A percentile compares a stretch with the other conserved stretches of the same genome.
Conservation (phyloP, 2,113 vertebrate species). For the Irena cyanogastra region DNA sequence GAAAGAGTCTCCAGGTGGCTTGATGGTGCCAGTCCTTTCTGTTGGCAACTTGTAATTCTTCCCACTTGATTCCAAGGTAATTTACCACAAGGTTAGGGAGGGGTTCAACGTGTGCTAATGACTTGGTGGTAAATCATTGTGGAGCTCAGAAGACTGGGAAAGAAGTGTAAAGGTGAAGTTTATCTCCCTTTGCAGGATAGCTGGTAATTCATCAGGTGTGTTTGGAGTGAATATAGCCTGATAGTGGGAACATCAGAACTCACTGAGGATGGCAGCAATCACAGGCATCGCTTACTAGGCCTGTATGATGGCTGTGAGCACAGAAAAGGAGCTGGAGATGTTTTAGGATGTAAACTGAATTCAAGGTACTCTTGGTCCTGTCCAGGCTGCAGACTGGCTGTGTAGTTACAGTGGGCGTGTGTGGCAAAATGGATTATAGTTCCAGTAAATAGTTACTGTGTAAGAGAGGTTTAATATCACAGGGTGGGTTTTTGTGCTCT, state of each 20-base stretch:
- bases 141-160: background rate
- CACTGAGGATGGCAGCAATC: background rate
- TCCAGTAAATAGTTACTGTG: background rate
- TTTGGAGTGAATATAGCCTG: background rate
- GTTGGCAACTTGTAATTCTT: background rate
- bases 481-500: background rate
- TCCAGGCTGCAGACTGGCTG: background rate
- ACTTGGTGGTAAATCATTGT: background rate
- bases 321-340: background rate
- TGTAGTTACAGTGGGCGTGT: background rate
- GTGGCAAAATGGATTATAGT: background rate
- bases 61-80: background rate
- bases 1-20: too few relatives aligned
- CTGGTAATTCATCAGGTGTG: background rate
- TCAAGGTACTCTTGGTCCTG: background rate
- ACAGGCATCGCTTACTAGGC: background rate
- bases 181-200: background rate
- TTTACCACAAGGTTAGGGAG: background rate
- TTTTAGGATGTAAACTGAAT: background rate
- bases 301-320: background rate
- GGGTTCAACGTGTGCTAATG: fast-evolving
- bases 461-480: background rate
- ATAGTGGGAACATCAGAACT: background rate
- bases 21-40: background rate
- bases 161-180: background rate